Percentiles rank a stretch among this genome's conserved stretches.
Evolutionary conservation across 2,113 vertebrate species (phyloP).

Genomic region (Brachypodius melanocephalos): DNA sequence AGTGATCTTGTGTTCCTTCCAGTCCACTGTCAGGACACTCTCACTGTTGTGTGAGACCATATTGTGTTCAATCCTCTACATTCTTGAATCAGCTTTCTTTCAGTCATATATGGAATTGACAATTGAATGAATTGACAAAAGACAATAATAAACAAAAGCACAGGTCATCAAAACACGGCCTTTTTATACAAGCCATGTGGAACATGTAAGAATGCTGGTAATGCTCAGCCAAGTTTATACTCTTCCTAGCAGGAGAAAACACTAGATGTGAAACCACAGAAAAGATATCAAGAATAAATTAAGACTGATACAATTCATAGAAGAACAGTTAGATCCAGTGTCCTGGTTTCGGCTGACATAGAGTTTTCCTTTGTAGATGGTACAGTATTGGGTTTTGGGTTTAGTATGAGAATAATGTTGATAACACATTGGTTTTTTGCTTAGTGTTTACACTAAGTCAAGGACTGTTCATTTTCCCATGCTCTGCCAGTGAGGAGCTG

Average conservation of each 20-base stretch:
- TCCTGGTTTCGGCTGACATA: background rate
- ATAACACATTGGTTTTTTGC: background rate
- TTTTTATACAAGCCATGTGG: background rate
- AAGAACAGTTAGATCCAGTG: background rate
- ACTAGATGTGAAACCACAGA: background rate
- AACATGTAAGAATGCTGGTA: accelerated
- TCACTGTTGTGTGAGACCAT: background rate
- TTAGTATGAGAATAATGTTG: background rate
- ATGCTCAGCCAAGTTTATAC: background rate
- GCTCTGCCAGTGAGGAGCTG: background rate
- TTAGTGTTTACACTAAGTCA: background rate
- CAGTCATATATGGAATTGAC: background rate
- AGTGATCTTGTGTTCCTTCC: background rate
- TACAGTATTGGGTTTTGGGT: background rate
- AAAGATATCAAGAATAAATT: background rate
- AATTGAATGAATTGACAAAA: too few relatives aligned
- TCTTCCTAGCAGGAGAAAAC: background rate
- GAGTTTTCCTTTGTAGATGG: background rate
- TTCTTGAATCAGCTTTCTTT: background rate
- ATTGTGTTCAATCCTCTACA: background rate
- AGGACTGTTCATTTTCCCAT: background rate
- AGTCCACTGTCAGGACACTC: background rate
- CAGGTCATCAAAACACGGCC: background rate
- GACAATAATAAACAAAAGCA: background rate
- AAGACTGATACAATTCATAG: background rate